Percentiles rank a stretch among this genome's conserved stretches.
Evolutionary conservation across 1,140 invertebrate species (phyloP).

Genomic region (Cardiocondyla obscurior): DNA sequence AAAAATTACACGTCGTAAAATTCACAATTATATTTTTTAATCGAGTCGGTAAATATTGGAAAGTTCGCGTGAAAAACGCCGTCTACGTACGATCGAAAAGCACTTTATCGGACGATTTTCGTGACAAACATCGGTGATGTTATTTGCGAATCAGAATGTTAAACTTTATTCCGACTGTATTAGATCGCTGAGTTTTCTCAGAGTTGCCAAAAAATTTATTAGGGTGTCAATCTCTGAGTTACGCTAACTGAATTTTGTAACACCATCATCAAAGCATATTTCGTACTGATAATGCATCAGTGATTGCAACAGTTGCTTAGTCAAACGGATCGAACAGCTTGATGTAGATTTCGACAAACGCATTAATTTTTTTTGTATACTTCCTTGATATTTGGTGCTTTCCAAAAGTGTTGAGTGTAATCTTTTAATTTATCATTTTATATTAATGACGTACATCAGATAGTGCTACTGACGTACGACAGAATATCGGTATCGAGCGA

Average conservation of each 20-base stretch:
- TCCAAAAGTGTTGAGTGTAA: background rate
- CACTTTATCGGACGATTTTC: background rate
- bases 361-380: background rate
- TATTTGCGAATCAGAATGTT: background rate
- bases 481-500: background rate
- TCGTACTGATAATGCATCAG: background rate
- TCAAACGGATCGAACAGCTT: background rate
- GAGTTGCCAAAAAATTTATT: background rate
- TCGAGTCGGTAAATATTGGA: background rate
- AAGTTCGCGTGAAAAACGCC: background rate
- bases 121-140: background rate
- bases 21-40: background rate
- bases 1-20: background rate
- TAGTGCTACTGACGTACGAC: background rate
- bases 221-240: background rate
- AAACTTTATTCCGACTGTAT: background rate
- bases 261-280: background rate
- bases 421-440: background rate
- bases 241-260: background rate
- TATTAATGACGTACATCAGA: background rate
- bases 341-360: background rate
- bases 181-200: background rate
- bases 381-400: background rate
- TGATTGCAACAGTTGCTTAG: constrained; percentile 3
- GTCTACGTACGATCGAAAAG: no score